Base-by-base conservation (phyloP, 2,888 invertebrate genomes). In the Blastobasis lacticolella region DNA sequence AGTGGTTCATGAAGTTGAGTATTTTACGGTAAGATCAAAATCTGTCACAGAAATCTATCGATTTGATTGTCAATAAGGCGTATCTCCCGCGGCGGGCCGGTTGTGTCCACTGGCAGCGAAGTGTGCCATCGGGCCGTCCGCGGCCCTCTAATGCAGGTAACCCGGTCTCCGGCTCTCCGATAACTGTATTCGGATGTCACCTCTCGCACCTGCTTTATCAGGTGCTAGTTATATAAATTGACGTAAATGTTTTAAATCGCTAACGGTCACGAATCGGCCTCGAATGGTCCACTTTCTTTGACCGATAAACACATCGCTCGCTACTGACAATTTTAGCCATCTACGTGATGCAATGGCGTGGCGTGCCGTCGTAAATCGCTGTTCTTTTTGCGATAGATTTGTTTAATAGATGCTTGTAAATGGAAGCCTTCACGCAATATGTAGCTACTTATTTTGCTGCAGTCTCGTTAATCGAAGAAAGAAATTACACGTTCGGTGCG, bases 111-210 rank as follows among this genome's bases (percentile, higher is more conserved):
- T 58, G 59, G 40, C 49, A 40, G 45, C 9, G 6, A 80, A 77
- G 76, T 79, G 61, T 78, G 81, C 72, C 75, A 78, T 69, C 67
- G 60, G 67, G 65, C 67, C 65, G 68, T 67, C 69, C 64, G 66
- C 68, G 66, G 60, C 58, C 58, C 62, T 69, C 64, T 61, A 74
- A 78, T 80, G 67, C 78, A 70, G 81, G 81, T 87, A 73, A 88
- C 87, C 85, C 75, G 80, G 88, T 86, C 79, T 73, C 66, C 60
- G 57, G 80, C 88, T 86, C 79, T 73, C 66, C 59, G 57, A 66
- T 85, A 86, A 86, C 86, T 80, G 87, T 86, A 71, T 78, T 80
- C 61, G 69, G 73, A 71, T 81, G 78, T 78, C 81, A 76, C 71
- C 71, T 77, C 70, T 71, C 66, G 64, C 71, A 73, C 73, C 66